Conservation (phyloP, 2,888 invertebrate genomes). For the Tinea trinotella region DNA sequence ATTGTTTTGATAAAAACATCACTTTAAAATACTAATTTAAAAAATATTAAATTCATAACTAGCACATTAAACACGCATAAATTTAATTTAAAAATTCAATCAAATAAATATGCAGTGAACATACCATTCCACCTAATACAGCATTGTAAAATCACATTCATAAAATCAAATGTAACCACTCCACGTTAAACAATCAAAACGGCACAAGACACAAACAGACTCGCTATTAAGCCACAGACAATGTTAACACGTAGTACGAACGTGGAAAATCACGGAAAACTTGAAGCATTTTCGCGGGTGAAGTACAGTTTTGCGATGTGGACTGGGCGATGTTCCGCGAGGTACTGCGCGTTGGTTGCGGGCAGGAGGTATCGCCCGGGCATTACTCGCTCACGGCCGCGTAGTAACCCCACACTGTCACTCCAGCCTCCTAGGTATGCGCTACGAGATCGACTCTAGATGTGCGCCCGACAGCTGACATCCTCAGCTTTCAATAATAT, state of each 20-base stretch:
- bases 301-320: not conserved
- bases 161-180: slow-evolving; percentile 1
- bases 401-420: not conserved
- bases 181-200: not conserved
- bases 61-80: too few relatives aligned
- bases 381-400: not conserved
- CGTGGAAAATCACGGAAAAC: slow-evolving; percentile 14
- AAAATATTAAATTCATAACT: too few relatives aligned
- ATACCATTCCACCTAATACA: slow-evolving; percentile 13
- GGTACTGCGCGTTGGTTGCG: slow-evolving; percentile 9
- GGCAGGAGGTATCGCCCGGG: slow-evolving; percentile 5
- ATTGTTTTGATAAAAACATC: too few relatives aligned
- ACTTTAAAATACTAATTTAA: too few relatives aligned
- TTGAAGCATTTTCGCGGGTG: slow-evolving; percentile 1
- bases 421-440: slow-evolving; percentile 5
- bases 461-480: not conserved
- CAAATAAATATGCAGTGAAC: too few relatives aligned
- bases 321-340: not conserved
- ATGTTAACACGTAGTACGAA: not conserved
- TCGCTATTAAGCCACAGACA: not conserved
- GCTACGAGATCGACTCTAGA: slow-evolving; percentile 2
- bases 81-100: too few relatives aligned
- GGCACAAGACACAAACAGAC: not conserved
- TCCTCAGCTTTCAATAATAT: not conserved
- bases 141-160: slow-evolving; percentile 13